These are phyloP conservation scores for Turnix velox DNA, from an alignment of 2,113 vertebrate genomes.

Conservation along the genomic window DNA sequence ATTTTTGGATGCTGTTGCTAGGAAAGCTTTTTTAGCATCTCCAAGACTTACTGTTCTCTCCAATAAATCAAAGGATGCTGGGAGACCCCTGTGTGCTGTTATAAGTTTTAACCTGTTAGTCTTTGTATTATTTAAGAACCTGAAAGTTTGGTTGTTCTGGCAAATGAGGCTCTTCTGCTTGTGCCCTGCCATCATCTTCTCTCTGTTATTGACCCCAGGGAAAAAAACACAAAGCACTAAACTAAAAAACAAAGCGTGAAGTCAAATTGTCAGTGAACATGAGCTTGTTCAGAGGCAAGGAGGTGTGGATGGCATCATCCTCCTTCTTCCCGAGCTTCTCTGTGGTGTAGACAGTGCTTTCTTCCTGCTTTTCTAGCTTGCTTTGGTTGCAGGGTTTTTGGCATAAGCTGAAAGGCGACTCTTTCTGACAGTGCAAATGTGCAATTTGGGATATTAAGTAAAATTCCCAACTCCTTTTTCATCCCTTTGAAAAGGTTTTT, in stretches of 20 bases:
- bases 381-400: background rate
- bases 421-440: background rate
- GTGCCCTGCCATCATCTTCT: background rate
- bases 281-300: background rate
- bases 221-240: background rate
- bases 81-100: background rate
- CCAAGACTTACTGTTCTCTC: background rate
- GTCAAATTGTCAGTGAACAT: background rate
- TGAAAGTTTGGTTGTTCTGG: background rate
- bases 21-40: background rate
- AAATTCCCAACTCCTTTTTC: background rate
- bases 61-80: background rate
- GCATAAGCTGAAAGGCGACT: background rate
- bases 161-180: background rate
- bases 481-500: background rate
- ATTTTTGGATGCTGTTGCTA: background rate
- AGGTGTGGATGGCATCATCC: background rate
- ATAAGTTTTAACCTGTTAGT: background rate
- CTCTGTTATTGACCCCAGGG: background rate
- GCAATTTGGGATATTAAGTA: background rate
- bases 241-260: background rate
- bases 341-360: fast-evolving
- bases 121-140: background rate
- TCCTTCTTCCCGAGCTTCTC: background rate
- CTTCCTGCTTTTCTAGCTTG: background rate